These are phyloP conservation scores for Brachionus calyciflorus DNA, from an alignment of 1,140 invertebrate genomes.

Conservation along the genomic window DNA sequence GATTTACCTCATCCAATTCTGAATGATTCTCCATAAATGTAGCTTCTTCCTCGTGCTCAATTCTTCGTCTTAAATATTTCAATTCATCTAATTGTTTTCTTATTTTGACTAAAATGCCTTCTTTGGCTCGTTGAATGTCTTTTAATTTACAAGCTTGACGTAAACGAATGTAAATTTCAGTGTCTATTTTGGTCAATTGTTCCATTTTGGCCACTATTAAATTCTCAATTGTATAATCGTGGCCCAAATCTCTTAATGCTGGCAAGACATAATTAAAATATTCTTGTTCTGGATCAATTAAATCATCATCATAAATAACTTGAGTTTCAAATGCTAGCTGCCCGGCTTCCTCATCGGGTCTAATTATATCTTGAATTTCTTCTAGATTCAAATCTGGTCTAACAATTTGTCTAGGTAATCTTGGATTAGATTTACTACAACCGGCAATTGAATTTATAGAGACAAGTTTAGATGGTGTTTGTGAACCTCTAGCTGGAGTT, in stretches of 20 bases:
- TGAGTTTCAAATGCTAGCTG: too few relatives aligned
- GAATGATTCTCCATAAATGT: too few relatives aligned
- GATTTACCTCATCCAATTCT: too few relatives aligned
- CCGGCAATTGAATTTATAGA: too few relatives aligned
- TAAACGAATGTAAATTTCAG: not conserved
- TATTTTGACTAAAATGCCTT: not conserved
- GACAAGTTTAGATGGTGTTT: too few relatives aligned
- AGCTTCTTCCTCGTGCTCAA: not conserved
- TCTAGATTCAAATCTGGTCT: too few relatives aligned
- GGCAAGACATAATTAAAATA: conserved; percentile 19
- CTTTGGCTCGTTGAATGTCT: not conserved
- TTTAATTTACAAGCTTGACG: conserved; percentile 5
- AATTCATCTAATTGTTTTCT: not conserved
- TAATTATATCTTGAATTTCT: too few relatives aligned
- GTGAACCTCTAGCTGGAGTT: too few relatives aligned
- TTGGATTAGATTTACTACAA: too few relatives aligned
- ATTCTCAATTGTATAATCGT: not conserved
- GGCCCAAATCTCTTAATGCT: not conserved
- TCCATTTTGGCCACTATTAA: not conserved
- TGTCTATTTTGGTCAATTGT: conserved; percentile 9
- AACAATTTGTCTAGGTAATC: too few relatives aligned
- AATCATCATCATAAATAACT: too few relatives aligned
- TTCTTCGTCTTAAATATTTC: not conserved
- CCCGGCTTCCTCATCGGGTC: too few relatives aligned
- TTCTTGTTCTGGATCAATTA: conserved; percentile 5